Evolutionary conservation across 1,140 invertebrate genomes (phyloP).

Genomic region (Phymastichus coffea): DNA sequence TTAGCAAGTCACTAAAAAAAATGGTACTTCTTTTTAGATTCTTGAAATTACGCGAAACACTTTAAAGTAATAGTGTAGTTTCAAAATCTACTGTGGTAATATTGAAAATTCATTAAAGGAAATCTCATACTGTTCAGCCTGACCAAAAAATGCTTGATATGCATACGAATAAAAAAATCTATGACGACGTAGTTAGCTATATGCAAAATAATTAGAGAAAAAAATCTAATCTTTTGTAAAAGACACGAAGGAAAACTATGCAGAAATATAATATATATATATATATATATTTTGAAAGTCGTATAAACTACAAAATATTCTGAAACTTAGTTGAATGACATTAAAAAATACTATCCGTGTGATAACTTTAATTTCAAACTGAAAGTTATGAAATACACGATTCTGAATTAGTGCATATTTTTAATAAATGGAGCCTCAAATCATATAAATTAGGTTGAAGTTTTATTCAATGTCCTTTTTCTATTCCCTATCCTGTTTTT

Average conservation of each 20-base stretch:
- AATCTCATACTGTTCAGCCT: constrained; percentile 5
- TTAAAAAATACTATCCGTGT: constrained; percentile 38
- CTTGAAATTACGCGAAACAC: too few species aligned
- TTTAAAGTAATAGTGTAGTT: too few species aligned
- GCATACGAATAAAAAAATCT: not conserved
- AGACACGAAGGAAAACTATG: constrained; percentile 29
- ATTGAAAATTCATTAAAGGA: too few species aligned
- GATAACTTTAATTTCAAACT: constrained; percentile 42
- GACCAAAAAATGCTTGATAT: constrained; percentile 16
- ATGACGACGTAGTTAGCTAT: constrained; percentile 9
- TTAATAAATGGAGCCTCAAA: constrained; percentile 55
- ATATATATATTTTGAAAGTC: constrained; percentile 53
- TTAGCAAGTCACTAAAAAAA: too few species aligned
- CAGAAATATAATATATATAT: too few species aligned
- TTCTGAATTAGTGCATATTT: constrained; percentile 55
- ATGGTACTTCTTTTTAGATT: too few species aligned
- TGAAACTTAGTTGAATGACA: constrained; percentile 45
- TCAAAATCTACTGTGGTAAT: too few species aligned
- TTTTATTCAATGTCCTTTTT: constrained; percentile 2
- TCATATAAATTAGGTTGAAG: constrained; percentile 20
- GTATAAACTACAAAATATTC: constrained; percentile 39
- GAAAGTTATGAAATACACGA: constrained; percentile 51
- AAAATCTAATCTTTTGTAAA: constrained; percentile 44
- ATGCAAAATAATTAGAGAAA: not conserved
- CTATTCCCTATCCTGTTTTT: not conserved